Conservation (phyloP, 2,113 vertebrate species). For the Seriola rivoliana region DNA sequence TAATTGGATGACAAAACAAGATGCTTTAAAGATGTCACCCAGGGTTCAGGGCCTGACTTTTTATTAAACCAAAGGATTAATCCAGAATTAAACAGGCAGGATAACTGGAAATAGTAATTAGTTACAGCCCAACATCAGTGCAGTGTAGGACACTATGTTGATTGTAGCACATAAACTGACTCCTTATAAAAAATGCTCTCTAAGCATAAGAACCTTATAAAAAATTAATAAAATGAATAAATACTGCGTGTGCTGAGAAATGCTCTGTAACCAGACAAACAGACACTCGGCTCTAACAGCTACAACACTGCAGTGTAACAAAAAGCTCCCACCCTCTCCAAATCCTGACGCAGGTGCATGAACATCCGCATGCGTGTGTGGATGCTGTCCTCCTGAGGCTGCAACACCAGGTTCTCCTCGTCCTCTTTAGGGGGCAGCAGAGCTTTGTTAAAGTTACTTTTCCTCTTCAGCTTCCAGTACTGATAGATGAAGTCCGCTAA, state of each 20-base stretch:
- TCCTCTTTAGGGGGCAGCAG: constrained; percentile 95
- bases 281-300: neutral
- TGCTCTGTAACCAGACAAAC: neutral
- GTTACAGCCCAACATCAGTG: neutral
- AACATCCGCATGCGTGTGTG: constrained; percentile 99
- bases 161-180: neutral
- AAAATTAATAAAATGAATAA: neutral
- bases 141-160: no score
- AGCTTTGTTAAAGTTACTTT: constrained; percentile 94
- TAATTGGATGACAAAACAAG: no score
- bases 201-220: neutral
- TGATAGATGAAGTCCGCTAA: constrained; percentile 95
- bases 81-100: neutral
- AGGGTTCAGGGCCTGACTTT: no score
- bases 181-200: neutral
- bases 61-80: no score
- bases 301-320: neutral
- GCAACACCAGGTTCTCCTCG: constrained; percentile 91
- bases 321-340: constrained; percentile 92
- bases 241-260: neutral
- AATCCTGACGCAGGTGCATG: constrained; percentile 97
- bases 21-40: no score
- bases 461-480: constrained; percentile 99
- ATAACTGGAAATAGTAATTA: neutral
- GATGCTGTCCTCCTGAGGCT: constrained; percentile 96